Evolutionary conservation across 2,888 invertebrate species (phyloP).

Genomic region (Pelosia muscerda): DNA sequence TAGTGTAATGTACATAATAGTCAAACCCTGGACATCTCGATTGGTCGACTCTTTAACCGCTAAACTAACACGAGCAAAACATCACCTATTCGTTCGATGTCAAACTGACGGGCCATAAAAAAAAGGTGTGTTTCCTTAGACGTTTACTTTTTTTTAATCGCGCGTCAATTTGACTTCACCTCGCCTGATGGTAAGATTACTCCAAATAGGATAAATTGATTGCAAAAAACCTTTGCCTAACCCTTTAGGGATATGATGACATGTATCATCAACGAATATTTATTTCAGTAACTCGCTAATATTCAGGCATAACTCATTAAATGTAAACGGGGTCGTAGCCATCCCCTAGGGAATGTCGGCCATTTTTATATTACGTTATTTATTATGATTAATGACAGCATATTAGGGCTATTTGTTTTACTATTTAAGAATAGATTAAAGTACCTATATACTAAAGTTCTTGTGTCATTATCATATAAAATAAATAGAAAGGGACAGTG

Average conservation of each 20-base stretch:
- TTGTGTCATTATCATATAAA: neutral
- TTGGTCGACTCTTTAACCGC: no score
- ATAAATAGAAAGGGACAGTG: neutral
- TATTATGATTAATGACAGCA: conserved; percentile 18
- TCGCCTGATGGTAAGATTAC: no score
- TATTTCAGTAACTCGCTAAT: neutral
- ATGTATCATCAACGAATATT: neutral
- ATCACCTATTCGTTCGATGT: no score
- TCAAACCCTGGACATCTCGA: no score
- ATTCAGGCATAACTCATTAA: neutral
- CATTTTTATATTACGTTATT: conserved; percentile 13
- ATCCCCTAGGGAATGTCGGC: neutral
- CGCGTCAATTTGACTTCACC: no score
- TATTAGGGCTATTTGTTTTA: conserved; percentile 19
- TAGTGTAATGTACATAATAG: no score
- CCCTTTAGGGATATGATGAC: neutral
- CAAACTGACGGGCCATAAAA: no score
- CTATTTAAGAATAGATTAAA: conserved; percentile 6
- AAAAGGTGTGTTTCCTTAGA: no score
- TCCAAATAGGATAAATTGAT: neutral
- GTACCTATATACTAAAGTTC: neutral
- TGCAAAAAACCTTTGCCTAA: neutral
- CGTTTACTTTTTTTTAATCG: no score
- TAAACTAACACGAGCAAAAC: no score
- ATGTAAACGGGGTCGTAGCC: conserved; percentile 6